These are phyloP conservation scores for Schlechtendalia chinensis DNA, from an alignment of 1,140 invertebrate genomes.

Conservation along the genomic window DNA sequence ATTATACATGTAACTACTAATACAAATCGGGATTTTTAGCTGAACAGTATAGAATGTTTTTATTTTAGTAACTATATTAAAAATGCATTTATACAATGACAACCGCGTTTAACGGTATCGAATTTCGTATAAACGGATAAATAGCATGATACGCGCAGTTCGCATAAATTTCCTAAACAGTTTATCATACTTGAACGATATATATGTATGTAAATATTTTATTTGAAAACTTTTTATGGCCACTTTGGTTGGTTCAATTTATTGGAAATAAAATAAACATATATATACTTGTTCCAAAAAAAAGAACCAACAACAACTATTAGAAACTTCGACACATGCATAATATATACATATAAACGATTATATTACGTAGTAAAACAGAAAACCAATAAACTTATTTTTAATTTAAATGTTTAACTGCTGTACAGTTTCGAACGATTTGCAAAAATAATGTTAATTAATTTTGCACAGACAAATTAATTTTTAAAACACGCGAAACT, in stretches of 20 bases:
- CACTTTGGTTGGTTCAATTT: conserved; percentile 3
- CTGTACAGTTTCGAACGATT: neutral
- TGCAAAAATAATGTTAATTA: neutral
- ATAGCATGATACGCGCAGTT: neutral
- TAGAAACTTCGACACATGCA: neutral
- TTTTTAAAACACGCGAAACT: neutral
- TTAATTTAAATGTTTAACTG: neutral
- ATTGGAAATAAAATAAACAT: conserved; percentile 1
- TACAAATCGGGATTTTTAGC: neutral
- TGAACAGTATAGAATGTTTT: neutral
- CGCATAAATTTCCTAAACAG: neutral
- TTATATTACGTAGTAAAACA: conserved; percentile 12
- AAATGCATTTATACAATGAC: neutral
- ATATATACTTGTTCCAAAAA: neutral
- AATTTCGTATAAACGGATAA: neutral
- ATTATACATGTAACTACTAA: no score
- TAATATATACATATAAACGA: neutral
- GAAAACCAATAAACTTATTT: neutral
- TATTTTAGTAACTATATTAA: neutral
- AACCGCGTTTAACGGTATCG: no score
- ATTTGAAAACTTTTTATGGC: conserved; percentile 15
- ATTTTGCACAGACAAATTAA: neutral
- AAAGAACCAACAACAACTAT: neutral
- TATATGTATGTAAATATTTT: conserved; percentile 1
- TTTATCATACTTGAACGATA: neutral